Percentiles rank a stretch among this genome's conserved stretches.
Evolutionary conservation across 1,140 invertebrate species (phyloP).

Genomic region (Drosophila arizonae): DNA sequence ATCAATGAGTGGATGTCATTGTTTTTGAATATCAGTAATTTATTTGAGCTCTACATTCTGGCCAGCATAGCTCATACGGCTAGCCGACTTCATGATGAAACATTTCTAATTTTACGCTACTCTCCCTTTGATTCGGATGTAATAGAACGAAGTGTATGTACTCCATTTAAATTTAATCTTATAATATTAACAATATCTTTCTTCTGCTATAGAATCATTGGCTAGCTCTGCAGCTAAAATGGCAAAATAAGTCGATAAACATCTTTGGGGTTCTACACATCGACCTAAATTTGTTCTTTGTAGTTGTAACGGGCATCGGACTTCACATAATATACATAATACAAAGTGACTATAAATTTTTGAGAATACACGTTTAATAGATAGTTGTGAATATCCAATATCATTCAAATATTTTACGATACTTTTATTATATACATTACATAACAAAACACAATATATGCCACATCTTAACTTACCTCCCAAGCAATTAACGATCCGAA

Average conservation of each 20-base stretch:
- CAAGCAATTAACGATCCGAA: too few relatives aligned
- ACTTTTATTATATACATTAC: too few relatives aligned
- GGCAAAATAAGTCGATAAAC: conserved; percentile 35
- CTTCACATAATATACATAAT: conserved; percentile 46
- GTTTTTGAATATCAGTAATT: background rate
- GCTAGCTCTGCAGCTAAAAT: conserved; percentile 39
- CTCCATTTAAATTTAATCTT: background rate
- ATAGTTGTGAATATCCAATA: too few relatives aligned
- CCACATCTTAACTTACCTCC: too few relatives aligned
- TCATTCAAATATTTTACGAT: too few relatives aligned
- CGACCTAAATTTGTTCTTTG: conserved; percentile 25
- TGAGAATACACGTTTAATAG: conserved; percentile 2
- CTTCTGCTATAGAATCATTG: conserved; percentile 26
- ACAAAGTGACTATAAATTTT: conserved; percentile 40
- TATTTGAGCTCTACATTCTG: background rate
- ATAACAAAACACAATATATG: too few relatives aligned
- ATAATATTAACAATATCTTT: background rate
- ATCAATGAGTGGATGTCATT: background rate
- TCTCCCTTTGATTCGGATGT: background rate
- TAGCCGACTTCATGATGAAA: background rate
- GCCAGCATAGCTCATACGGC: background rate
- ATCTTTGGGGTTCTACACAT: conserved; percentile 33
- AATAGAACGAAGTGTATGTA: conserved; percentile 51
- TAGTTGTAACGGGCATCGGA: conserved; percentile 5
- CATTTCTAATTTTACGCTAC: background rate